Percentiles rank a stretch among this genome's conserved stretches.
Evolutionary conservation across 2,797 vertebrate species (phyloP).

Genomic region (Garrulus glandarius): DNA sequence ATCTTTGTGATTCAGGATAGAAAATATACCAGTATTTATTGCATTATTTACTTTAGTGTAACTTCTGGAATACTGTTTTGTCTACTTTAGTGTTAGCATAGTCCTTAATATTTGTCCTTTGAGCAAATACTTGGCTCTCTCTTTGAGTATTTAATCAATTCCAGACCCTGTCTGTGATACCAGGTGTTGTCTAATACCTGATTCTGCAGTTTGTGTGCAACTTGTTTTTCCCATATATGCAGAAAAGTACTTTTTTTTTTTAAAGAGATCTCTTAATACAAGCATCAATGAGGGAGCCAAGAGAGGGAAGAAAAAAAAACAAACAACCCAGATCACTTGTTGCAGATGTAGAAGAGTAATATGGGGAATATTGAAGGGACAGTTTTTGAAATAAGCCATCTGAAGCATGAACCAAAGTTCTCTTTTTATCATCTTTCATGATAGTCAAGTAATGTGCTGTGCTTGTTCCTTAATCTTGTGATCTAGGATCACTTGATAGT

Average conservation of each 20-base stretch:
- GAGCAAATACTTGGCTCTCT: neutral
- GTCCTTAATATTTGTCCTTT: neutral
- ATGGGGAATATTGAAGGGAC: neutral
- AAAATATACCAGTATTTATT: neutral
- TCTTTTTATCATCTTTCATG: neutral
- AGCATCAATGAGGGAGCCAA: neutral
- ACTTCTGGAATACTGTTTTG: neutral
- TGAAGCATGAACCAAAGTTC: neutral
- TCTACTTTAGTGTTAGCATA: neutral
- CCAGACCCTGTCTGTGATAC: neutral
- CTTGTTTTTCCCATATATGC: neutral
- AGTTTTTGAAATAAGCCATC: neutral
- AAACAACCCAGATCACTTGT: neutral
- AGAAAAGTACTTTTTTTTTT: neutral
- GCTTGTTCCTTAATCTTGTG: neutral
- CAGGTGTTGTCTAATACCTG: neutral
- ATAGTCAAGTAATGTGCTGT: neutral
- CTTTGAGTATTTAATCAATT: neutral
- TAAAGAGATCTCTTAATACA: neutral
- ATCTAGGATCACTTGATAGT: neutral
- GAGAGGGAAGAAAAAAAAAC: neutral
- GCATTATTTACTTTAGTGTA: neutral
- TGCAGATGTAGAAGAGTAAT: neutral
- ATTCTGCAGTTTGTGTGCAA: neutral
- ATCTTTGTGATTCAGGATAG: neutral